Conservation (phyloP, 2,888 invertebrate species). For the Mystacides longicornis region DNA sequence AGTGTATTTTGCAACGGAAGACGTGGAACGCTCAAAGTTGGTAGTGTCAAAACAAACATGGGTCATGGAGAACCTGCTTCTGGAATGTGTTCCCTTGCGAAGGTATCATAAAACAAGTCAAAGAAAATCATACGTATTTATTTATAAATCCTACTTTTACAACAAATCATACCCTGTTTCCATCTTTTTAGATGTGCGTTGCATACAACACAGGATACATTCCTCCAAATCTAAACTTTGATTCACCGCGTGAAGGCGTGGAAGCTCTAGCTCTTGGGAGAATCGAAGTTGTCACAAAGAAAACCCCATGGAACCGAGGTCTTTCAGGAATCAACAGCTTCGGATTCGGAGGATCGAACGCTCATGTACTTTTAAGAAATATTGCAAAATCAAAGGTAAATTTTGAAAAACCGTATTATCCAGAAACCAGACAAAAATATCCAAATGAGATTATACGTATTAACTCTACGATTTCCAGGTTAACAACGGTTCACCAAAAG, state of each 20-base stretch:
- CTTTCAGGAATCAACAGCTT: slow-evolving; percentile 83
- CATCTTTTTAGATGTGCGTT: slow-evolving; percentile 55
- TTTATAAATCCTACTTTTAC: not conserved
- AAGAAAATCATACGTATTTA: too few relatives aligned
- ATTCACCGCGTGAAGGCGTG: slow-evolving; percentile 53
- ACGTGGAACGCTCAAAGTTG: slow-evolving; percentile 71
- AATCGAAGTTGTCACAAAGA: slow-evolving; percentile 65
- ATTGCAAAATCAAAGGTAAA: slow-evolving; percentile 49
- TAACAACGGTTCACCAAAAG: slow-evolving; percentile 55
- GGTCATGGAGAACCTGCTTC: slow-evolving; percentile 88
- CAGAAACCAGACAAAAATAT: too few relatives aligned
- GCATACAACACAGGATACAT: slow-evolving; percentile 74
- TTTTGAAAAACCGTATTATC: too few relatives aligned
- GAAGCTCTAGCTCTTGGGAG: slow-evolving; percentile 54
- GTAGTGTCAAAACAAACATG: slow-evolving; percentile 89
- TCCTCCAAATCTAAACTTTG: slow-evolving; percentile 81
- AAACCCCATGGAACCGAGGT: slow-evolving; percentile 63
- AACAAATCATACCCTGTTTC: too few relatives aligned
- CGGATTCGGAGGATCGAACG: slow-evolving; percentile 89
- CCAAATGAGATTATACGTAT: not conserved
- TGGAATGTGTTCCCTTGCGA: slow-evolving; percentile 74
- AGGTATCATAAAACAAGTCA: too few relatives aligned
- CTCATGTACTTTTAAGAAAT: slow-evolving; percentile 60
- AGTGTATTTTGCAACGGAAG: slow-evolving; percentile 69
- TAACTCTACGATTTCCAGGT: slow-evolving; percentile 33